phyloP scores from a whole-genome alignment of 2,888 invertebrate species.

The Gymnocheta viridis region DNA sequence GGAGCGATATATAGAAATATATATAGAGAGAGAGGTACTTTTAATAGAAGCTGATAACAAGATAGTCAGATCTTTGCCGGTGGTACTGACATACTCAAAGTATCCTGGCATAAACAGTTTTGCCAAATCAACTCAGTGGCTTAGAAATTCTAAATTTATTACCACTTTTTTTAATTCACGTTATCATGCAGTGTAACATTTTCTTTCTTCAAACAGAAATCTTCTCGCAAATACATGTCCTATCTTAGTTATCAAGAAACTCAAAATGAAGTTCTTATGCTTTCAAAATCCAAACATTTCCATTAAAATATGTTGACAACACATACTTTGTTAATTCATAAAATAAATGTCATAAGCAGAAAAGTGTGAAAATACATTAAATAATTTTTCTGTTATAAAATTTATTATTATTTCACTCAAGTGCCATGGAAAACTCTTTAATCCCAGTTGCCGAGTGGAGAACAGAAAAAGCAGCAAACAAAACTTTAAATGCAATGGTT shows the following conservation, averaged over 20 bases:
- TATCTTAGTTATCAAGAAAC: not conserved
- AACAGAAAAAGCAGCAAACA: not conserved
- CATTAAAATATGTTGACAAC: constrained; percentile 10
- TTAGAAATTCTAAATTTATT: too few relatives aligned
- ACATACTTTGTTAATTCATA: not conserved
- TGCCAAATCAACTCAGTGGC: too few relatives aligned
- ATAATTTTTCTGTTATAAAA: constrained; percentile 29
- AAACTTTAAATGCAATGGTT: constrained; percentile 41
- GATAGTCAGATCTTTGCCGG: too few relatives aligned
- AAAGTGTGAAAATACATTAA: constrained; percentile 37
- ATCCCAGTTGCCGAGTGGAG: constrained; percentile 34
- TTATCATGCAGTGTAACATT: too few relatives aligned
- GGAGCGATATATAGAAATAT: too few relatives aligned
- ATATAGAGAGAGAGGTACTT: too few relatives aligned
- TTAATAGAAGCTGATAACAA: too few relatives aligned
- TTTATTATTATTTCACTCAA: constrained; percentile 36
- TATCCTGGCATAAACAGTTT: too few relatives aligned
- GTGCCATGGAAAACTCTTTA: constrained; percentile 28
- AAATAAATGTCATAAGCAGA: constrained; percentile 21
- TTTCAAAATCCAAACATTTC: constrained; percentile 1
- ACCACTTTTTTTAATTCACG: not conserved
- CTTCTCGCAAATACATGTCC: not conserved
- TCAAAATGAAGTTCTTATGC: not conserved
- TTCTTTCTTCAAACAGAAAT: too few relatives aligned
- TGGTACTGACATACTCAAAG: too few relatives aligned